phyloP scores from a whole-genome alignment of 2,113 vertebrate genomes.

The Ginglymostoma cirratum region DNA sequence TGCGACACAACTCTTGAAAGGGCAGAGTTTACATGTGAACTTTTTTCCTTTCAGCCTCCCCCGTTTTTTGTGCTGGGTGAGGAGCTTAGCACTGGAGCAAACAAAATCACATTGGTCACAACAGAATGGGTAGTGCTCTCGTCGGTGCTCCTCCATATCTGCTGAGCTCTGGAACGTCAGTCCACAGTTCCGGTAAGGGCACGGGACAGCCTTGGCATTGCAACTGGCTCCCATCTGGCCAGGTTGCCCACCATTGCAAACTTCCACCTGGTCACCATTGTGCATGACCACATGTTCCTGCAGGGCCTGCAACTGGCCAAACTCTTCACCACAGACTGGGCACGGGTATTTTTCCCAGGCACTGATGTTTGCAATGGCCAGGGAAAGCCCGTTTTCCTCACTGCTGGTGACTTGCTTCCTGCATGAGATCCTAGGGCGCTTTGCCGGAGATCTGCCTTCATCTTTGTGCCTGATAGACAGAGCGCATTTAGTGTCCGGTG shows the following conservation, averaged over 20 bases:
- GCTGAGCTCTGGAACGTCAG: constrained; percentile 56
- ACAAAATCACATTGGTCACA: constrained; percentile 63
- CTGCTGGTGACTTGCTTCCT: not conserved
- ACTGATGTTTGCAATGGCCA: not conserved
- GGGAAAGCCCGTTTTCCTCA: not conserved
- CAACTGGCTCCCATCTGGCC: constrained; percentile 56
- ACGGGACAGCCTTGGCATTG: constrained; percentile 51
- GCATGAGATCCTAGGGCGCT: not conserved
- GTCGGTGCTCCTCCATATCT: constrained; percentile 65
- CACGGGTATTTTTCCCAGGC: constrained; percentile 47
- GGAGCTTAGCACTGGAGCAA: constrained; percentile 59
- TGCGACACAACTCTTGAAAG: constrained; percentile 36
- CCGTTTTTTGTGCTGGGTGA: constrained; percentile 59
- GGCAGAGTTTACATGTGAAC: not conserved
- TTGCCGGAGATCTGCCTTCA: not conserved
- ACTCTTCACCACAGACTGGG: constrained; percentile 54
- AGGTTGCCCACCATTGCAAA: constrained; percentile 53
- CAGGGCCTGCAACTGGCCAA: constrained; percentile 53
- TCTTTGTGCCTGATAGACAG: not conserved
- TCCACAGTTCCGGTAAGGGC: constrained; percentile 57
- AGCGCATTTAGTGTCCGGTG: not conserved
- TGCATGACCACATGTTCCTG: constrained; percentile 69
- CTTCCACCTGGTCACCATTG: not conserved
- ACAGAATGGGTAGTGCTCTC: constrained; percentile 67
- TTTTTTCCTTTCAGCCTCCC: constrained; percentile 42